phyloP scores from a whole-genome alignment of 2,797 vertebrate genomes.

The Microhierax caerulescens region DNA sequence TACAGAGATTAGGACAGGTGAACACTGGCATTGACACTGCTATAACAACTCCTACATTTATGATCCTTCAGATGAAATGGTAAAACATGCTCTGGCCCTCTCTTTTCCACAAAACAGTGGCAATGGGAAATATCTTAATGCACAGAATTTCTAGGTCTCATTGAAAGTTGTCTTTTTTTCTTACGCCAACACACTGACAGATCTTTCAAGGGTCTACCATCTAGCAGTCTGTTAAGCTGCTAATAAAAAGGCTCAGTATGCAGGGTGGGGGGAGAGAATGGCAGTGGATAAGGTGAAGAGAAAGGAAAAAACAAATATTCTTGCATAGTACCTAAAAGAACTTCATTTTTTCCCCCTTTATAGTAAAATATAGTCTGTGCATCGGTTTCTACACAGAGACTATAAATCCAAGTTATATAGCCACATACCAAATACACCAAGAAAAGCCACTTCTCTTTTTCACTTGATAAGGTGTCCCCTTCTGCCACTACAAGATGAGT shows the following conservation, averaged over 20 bases:
- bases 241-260: background rate
- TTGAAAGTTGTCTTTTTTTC: background rate
- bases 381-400: background rate
- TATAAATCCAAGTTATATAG: conserved; percentile 27
- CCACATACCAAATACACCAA: background rate
- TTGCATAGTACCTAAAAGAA: background rate
- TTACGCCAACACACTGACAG: background rate
- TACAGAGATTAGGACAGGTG: background rate
- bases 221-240: background rate
- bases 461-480: conserved; percentile 64
- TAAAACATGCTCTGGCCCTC: background rate
- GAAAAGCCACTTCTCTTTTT: conserved; percentile 39
- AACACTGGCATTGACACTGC: background rate
- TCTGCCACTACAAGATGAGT: conserved; percentile 40
- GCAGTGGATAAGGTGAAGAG: background rate
- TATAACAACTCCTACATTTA: background rate
- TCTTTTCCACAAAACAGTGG: background rate
- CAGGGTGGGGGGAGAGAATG: background rate
- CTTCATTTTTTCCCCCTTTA: background rate
- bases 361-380: background rate
- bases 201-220: background rate
- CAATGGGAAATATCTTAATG: background rate
- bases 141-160: background rate
- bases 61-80: background rate
- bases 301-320: background rate